Evolutionary conservation across 1,140 invertebrate genomes (phyloP).

Genomic region (Nephila pilipes): DNA sequence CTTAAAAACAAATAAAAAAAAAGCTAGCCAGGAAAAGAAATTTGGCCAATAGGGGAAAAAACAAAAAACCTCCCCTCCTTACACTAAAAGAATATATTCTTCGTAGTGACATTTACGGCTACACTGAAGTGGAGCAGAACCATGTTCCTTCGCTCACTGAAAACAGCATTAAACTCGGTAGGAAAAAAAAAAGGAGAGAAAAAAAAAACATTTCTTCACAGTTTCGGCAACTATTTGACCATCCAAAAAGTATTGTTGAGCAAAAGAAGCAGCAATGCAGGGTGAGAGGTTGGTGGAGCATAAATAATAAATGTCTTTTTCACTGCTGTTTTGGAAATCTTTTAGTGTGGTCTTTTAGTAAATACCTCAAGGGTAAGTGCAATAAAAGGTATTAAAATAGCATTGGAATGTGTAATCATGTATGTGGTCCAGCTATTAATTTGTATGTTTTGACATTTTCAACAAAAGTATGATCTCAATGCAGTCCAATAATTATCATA

Average conservation of each 20-base stretch:
- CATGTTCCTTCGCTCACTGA: background rate
- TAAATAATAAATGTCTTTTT: no score
- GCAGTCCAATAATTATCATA: no score
- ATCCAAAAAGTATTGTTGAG: background rate
- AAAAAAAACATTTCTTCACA: no score
- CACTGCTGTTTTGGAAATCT: background rate
- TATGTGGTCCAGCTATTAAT: background rate
- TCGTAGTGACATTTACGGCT: constrained; percentile 39
- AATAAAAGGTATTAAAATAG: background rate
- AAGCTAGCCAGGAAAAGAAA: background rate
- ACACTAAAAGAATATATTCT: constrained; percentile 37
- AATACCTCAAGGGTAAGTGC: background rate
- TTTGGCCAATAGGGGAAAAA: constrained; percentile 37
- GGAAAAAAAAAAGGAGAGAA: background rate
- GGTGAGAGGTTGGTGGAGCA: background rate
- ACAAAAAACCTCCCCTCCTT: background rate
- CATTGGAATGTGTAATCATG: background rate
- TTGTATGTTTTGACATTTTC: background rate
- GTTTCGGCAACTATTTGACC: background rate
- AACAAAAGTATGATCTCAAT: background rate
- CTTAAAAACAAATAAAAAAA: constrained; percentile 33
- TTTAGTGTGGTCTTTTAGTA: background rate
- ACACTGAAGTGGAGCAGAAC: constrained; percentile 27
- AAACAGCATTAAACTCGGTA: background rate
- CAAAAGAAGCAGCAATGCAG: background rate